Evolutionary conservation across 1,140 invertebrate species (phyloP), one percentile per base, ranked within the genome.

Genomic region (Zaprionus ornatus): DNA sequence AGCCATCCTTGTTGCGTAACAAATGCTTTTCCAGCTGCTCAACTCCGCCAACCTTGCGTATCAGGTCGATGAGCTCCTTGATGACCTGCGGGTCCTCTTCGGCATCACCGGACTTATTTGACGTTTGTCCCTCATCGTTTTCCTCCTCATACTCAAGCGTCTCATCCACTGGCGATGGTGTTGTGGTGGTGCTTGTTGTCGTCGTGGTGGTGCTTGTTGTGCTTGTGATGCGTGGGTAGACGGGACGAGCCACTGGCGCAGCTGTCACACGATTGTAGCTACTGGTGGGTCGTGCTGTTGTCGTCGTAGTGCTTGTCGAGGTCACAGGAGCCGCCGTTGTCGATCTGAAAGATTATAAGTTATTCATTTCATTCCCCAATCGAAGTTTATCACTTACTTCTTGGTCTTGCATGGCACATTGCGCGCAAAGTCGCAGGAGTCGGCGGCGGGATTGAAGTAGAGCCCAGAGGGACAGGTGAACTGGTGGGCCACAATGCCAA

Each of bases 401-500:
- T 94, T 83, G 61, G 74, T 90, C 93, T 94, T 66, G 91, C 98
- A 98, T 17, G 96, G 93, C 0, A 98, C 97, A 90, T 98, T 98
- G 60, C 97, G 94, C 0, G 97, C 95, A 91, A 98, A 98, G 90
- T 99, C 97, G 90, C 98, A 99, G 4, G 97, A 98, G 91, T 98
- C 97, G 0, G 97, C 97, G 5, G 95, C 95, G 80, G 98, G 98
- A 93, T 98, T 98, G 93, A 98, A 99, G 87, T 96, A 97, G 17
- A 99, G 93, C 95, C 96, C 97, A 64, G 97, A 97, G 0, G 98
- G 97, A 91, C 98, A 99, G 3, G 97, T 98, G 87, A 99, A 99
- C 82, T 97, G 96, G 94, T 98, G 97, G 9, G 97, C 97, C 19
- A 98, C 97, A 52, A 98, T 96, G 52, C 97, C 98, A 29, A 98